These are phyloP conservation scores for Drosophila formosana DNA, from an alignment of 2,888 invertebrate genomes.

Conservation along the genomic window DNA sequence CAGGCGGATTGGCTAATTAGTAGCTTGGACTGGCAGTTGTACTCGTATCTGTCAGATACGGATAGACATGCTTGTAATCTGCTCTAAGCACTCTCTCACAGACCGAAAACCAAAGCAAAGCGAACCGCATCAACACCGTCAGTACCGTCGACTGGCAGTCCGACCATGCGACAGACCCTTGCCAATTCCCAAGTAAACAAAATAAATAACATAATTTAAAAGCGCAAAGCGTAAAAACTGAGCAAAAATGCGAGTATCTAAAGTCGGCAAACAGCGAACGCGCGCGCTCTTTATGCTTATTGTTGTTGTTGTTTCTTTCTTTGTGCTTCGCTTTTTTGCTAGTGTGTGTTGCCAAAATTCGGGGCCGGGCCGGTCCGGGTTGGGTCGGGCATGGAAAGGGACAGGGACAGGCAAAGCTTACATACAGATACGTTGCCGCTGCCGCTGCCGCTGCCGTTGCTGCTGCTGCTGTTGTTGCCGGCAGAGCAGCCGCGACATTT, in stretches of 20 bases:
- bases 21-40: slow-evolving; percentile 20
- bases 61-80: slow-evolving; percentile 56
- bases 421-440: slow-evolving; percentile 62
- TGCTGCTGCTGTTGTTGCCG: slow-evolving; percentile 9
- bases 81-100: slow-evolving; percentile 24
- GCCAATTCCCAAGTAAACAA: slow-evolving; percentile 73
- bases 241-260: slow-evolving; percentile 57
- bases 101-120: slow-evolving; percentile 31
- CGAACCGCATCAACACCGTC: slow-evolving; percentile 41
- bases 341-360: slow-evolving; percentile 72
- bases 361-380: slow-evolving; percentile 5
- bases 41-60: slow-evolving; percentile 46
- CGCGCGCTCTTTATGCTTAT: slow-evolving; percentile 44
- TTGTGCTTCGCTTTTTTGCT: slow-evolving; percentile 19
- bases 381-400: slow-evolving; percentile 44
- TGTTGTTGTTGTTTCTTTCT: slow-evolving; percentile 24
- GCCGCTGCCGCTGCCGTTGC: slow-evolving; percentile 23
- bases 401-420: slow-evolving; percentile 59
- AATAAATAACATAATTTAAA: slow-evolving; percentile 68
- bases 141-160: slow-evolving; percentile 48
- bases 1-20: slow-evolving; percentile 46
- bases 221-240: slow-evolving; percentile 52
- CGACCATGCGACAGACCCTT: slow-evolving; percentile 48
- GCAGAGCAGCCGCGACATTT: slow-evolving; percentile 60
- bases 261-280: slow-evolving; percentile 29